Base-by-base conservation (phyloP, 2,113 vertebrate genomes). In the Seriola quinqueradiata region DNA sequence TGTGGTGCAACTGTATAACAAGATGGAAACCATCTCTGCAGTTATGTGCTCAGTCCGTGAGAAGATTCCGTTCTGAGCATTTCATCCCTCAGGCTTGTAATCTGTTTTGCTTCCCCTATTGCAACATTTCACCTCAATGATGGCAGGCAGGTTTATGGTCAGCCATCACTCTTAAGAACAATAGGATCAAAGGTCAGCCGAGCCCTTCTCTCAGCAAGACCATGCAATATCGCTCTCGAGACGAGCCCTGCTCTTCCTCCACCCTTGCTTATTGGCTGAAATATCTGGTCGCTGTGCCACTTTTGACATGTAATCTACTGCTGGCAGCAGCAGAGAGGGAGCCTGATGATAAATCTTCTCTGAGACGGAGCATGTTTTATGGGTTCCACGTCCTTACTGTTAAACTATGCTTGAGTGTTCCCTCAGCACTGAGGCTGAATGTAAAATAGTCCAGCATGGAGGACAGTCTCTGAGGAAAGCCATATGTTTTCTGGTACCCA, bases 241-340 rank as follows among this genome's bases (percentile, higher is more conserved):
- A 84, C 40, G 40, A 77, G 80, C 74, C 48, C 34, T 4, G 32
- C 73, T 65, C 63, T 72, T 75, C 65, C 60, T 44, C 77, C 48
- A 0, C 70, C 83, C 34, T 11, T 77, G 46, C 83, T 92, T 90
- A 92, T 84, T 90, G 86, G 75, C 88, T 92, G 86, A 94, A 91
- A 94, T 93, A 94, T 94, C 79, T 90, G 89, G 89, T 92, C 77
- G 10, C 80, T 61, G 73, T 75, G 85, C 84, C 77, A 83, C 90
- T 87, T 92, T 90, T 91, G 90, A 94, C 91, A 90, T 90, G 90
- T 94, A 91, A 94, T 94, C 92, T 91, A 90, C 79, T 79, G 77
- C 86, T 71, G 75, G 86, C 83, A 76, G 83, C 60, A 17, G 82
- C 71, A 82, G 54, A 69, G 40, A 84, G 67, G 57, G 85, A 86